Base-by-base conservation (phyloP, 2,797 vertebrate genomes). In the Schizopygopsis pylzovi region DNA sequence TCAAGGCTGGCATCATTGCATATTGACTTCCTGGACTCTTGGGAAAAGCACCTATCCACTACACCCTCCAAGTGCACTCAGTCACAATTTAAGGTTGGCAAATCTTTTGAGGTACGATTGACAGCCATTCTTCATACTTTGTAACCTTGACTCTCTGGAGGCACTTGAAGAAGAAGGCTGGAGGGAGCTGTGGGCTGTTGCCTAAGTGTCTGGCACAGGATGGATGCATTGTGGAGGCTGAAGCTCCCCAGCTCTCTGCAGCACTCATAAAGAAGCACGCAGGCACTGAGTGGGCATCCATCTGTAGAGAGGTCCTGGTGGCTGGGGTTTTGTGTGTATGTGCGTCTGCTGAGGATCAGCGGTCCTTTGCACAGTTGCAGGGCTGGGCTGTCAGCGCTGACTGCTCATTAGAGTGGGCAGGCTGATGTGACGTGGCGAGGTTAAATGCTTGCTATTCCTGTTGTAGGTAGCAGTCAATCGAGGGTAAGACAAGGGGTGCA, bases 91-190 rank as follows among this genome's bases (percentile, higher is more conserved):
- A 88, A 89, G 83, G 65, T 82, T 73, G 63, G 67, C 83, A 87
- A 87, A 87, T 47, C 76, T 82, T 45, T 86, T 56, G 79, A 79
- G 72, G 41, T 67, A 72, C 43, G 54, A 47, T 52, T 89, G 87
- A 87, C 87, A 90, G 75, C 39, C 63, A 75, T 89, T 92, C 90
- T 86, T 92, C 82, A 73, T 71, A 80, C 85, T 47, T 89, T 37
- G 90, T 85, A 90, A 91, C 91, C 85, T 78, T 87, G 88, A 88
- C 90, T 90, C 92, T 90, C 85, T 88, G 83, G 86, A 89, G 91
- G 92, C 91, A 92, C 91, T 87, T 91, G 90, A 93, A 94, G 92
- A 93, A 92, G 93, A 91, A 91, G 92, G 90, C 92, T 86, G 87
- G 73, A 84, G 83, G 81, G 93, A 93, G 93, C n/a, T 71, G 86